Base-by-base conservation (phyloP, 2,113 vertebrate genomes). In the Callipepla californica region DNA sequence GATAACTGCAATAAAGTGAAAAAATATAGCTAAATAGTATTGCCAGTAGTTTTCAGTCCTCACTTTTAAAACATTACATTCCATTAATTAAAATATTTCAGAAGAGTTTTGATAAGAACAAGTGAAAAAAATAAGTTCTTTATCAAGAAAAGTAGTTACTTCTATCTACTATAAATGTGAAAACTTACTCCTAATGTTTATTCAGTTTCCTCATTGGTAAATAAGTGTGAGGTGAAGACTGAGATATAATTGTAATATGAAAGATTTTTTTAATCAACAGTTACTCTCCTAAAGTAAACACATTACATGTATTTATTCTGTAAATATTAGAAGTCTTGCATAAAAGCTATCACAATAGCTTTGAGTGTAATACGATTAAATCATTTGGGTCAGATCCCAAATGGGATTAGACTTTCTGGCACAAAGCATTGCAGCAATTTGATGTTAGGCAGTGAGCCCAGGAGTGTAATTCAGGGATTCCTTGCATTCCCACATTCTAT, bases 341-440 rank as follows among this genome's bases (percentile, higher is more conserved):
- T 28, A 74, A 93, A 85, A 65, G 32, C 57, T 63, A 80, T 87
- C 47, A 65, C 38, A 78, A 57, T 72, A 36, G 61, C 17, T 91
- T 89, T 87, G 73, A 44, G 47, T 80, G 6, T 55, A 95, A 82
- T 85, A 67, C 36, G 22, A 89, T 70, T 85, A 78, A 94, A 92
- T 77, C 63, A 72, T 80, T 85, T 93, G 85, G 61, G 81, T 91
- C 79, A 67, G 85, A 85, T 91, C 65, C 68, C 79, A 85, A 85
- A 85, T 70, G 72, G 90, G 90, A 93, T 95, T 91, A 91, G 53
- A 28, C 32, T 90, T 89, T 28, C 59, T 95, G 85, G 87, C 67
- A 80, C n/a, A 80, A 85, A 82, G 2, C 28, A 21, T 63, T 90
- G 65, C 50, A 80, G 63, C 26, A 80, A 83, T 87, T 91, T 79